Conservation (phyloP, 1,140 invertebrate species). For the Drosophila trapezifrons region DNA sequence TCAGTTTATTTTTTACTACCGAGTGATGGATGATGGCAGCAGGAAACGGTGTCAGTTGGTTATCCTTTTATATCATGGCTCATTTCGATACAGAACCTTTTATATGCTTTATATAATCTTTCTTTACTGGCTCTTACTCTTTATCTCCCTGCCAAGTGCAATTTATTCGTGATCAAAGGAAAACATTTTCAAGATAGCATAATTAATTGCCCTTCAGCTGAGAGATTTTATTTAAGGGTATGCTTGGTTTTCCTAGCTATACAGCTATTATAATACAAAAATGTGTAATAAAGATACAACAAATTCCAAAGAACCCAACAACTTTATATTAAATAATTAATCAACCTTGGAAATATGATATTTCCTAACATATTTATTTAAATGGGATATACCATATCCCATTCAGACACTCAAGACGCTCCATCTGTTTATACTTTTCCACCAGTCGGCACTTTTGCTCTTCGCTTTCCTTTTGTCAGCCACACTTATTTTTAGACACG, state of each 20-base stretch:
- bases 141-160: neutral
- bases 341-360: neutral
- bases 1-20: conserved; percentile 3
- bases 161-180: conserved; percentile 5
- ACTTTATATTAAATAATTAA: neutral
- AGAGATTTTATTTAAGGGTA: neutral
- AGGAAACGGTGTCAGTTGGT: conserved; percentile 1
- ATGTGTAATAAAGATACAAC: too few relatives aligned
- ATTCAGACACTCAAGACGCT: neutral
- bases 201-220: conserved; percentile 14
- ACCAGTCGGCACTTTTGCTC: conserved; percentile 24
- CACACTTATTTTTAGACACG: conserved; percentile 36
- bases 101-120: neutral
- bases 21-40: conserved; percentile 17
- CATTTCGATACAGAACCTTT: conserved; percentile 5
- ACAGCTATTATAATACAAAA: too few relatives aligned
- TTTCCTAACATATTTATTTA: neutral
- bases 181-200: neutral
- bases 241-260: too few relatives aligned
- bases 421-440: conserved; percentile 13
- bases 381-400: too few relatives aligned
- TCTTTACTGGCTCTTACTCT: neutral
- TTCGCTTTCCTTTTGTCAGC: conserved; percentile 20
- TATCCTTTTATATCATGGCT: conserved; percentile 15
- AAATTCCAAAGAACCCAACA: too few relatives aligned